Conservation (phyloP, 2,113 vertebrate genomes). For the Propithecus coquereli region DNA sequence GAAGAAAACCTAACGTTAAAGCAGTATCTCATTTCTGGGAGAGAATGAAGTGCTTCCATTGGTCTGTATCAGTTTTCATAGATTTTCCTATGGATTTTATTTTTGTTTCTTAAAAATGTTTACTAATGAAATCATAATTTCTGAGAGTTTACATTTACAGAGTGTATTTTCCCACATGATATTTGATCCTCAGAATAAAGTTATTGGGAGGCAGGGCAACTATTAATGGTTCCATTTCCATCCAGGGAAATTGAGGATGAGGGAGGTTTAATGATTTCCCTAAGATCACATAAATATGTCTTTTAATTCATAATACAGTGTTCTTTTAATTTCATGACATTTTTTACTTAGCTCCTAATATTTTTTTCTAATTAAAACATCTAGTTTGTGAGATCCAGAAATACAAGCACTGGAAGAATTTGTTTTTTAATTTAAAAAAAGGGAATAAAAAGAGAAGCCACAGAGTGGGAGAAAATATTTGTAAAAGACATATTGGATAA, state of each 20-base stretch:
- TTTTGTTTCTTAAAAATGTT: background rate
- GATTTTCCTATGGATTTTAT: background rate
- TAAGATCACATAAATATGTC: background rate
- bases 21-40: background rate
- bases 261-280: background rate
- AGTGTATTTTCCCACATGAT: background rate
- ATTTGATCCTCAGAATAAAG: background rate
- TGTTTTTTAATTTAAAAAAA: background rate
- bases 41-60: background rate
- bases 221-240: background rate
- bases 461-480: background rate
- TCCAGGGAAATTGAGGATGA: background rate
- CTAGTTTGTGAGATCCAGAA: background rate
- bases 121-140: background rate
- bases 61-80: background rate
- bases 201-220: background rate
- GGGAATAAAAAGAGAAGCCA: background rate
- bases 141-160: background rate
- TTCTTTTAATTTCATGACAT: background rate
- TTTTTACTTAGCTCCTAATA: background rate
- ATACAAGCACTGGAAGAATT: background rate
- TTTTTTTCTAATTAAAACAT: background rate
- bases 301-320: background rate
- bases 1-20: background rate
- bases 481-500: background rate